A percentile compares a stretch with the other conserved stretches of the same genome.
Evolutionary conservation across 2,797 vertebrate species (phyloP).

Genomic region (Siniperca undulata): DNA sequence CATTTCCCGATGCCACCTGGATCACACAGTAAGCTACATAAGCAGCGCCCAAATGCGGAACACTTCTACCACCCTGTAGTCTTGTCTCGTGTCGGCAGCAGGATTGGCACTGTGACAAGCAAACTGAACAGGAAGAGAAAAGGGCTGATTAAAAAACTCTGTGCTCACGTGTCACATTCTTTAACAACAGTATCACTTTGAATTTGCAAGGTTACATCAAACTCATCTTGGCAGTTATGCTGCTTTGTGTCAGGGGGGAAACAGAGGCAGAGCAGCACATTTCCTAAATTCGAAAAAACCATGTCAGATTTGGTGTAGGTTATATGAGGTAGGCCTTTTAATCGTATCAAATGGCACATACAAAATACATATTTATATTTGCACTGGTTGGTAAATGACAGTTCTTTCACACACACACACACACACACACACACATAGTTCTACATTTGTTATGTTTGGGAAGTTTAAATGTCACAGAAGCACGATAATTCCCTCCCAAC

Average conservation of each 20-base stretch:
- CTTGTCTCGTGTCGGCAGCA: no score
- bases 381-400: background rate
- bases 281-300: background rate
- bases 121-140: no score
- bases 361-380: background rate
- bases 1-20: no score
- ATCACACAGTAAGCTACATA: background rate
- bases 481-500: background rate
- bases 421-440: background rate
- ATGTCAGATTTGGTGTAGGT: background rate
- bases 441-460: background rate
- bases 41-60: no score
- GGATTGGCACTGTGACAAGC: no score
- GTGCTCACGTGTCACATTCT: no score
- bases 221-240: background rate
- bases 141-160: no score
- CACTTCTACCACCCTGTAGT: no score
- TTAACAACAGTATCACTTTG: background rate
- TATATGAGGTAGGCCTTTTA: no score
- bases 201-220: background rate
- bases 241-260: background rate
- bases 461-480: background rate
- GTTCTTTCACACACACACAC: background rate
- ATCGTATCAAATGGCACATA: background rate
- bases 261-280: background rate